Evolutionary conservation across 2,888 invertebrate species (phyloP).

Genomic region (Chalcis sispes): DNA sequence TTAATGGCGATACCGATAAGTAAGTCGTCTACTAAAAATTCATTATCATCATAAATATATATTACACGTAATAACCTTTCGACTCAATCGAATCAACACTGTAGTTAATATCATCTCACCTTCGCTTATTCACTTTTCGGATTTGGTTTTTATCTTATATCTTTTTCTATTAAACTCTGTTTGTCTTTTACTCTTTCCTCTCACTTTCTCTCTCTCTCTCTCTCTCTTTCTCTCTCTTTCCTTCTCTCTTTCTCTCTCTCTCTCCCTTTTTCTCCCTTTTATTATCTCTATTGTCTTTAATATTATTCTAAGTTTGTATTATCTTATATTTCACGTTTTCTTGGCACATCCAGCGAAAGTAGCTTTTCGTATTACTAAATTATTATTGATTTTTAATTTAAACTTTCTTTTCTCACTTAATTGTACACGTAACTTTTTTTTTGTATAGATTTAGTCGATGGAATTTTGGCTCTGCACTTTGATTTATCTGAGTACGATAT

Average conservation of each 20-base stretch:
- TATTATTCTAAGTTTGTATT: constrained; percentile 4
- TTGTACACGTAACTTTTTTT: constrained; percentile 19
- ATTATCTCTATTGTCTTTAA: constrained; percentile 6
- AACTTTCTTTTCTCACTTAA: constrained; percentile 39
- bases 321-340: constrained; percentile 41
- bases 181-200: constrained; percentile 1
- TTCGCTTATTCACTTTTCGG: constrained; percentile 45
- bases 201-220: neutral
- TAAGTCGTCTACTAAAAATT: constrained; percentile 82
- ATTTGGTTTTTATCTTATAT: constrained; percentile 12
- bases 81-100: constrained; percentile 58
- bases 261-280: constrained; percentile 17
- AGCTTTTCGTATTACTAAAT: no score
- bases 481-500: constrained; percentile 28
- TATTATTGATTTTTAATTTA: constrained; percentile 29
- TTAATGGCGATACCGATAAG: constrained; percentile 98
- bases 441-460: constrained; percentile 49
- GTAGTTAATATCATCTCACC: constrained; percentile 50
- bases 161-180: constrained; percentile 36
- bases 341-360: constrained; percentile 49
- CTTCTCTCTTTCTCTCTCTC: neutral
- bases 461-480: constrained; percentile 40
- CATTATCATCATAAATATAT: constrained; percentile 58
- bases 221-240: constrained; percentile 13
- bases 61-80: constrained; percentile 55